Evolutionary conservation across 2,888 invertebrate species (phyloP), one percentile per base, ranked within the genome.

Genomic region (Diaperis boleti): DNA sequence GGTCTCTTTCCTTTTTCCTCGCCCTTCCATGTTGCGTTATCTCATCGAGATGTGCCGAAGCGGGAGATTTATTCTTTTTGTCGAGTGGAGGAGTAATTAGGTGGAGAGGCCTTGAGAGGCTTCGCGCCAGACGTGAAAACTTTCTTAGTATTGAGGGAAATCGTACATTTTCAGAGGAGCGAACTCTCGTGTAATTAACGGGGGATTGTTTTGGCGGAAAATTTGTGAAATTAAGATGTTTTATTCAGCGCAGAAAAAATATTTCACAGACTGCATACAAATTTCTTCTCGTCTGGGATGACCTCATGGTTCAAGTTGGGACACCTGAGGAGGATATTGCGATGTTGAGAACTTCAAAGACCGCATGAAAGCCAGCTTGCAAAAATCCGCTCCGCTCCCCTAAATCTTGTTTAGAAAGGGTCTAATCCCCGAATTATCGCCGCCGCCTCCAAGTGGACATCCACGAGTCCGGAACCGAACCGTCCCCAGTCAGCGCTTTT

Each of bases 361-460:
- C n/a, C n/a, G n/a, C n/a, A 55, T 55, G 42, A 42, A 42, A 42
- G 55, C 41, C 55, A 55, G 55, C 55, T 55, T 55, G 55, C 55
- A 55, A 55, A 55, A 55, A 55, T 55, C 55, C 55, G 31, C 17
- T 42, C 11, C 29, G 55, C 42, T 55, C 22, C 42, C 17, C 29
- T 55, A 55, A 55, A 55, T 55, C 55, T 55, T 42, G 55, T 55
- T 55, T 55, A 55, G 42, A 55, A 55, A 55, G 55, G 39, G 55
- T 55, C 55, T 55, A 55, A 55, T 55, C 41, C 41, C 26, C 31
- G 55, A 31, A 55, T 55, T 55, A 55, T 55, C 55, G 55, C 22
- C 42, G 55, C 55, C 49, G 13, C 31, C 13, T 47, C 47, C 42
- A 55, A 55, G 55, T 55, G 55, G 55, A 41, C 55, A 55, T 31